Evolutionary conservation across 2,113 vertebrate species (phyloP), one percentile per base, ranked within the genome.

Genomic region (Bungarus multicinctus): DNA sequence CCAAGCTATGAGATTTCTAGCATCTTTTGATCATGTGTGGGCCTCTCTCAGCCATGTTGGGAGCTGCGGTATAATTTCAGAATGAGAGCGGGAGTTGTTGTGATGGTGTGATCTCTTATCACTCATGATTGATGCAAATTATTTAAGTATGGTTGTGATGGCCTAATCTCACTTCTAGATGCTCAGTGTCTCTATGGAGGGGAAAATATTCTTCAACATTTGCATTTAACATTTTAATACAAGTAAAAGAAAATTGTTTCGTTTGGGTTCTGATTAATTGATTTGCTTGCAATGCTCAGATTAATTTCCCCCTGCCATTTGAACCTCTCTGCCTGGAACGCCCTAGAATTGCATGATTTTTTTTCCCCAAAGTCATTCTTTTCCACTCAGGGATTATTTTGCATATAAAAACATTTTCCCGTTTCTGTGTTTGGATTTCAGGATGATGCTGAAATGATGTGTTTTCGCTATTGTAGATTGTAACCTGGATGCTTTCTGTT

Each of bases 371-470:
- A n/a, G 34, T 0, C n/a, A 0, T 47, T 25, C 11, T 23, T 27
- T 92, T 52, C 81, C 87, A 55, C 85, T 91, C 1, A 0, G 53
- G 55, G 85, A 16, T 92, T 14, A 4, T 2, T 25, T 74, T 43
- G 6, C 9, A 18, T 60, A 30, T 16, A 69, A 3, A 12, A 22
- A 14, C 43, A 58, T 7, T 88, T 69, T 86, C 20, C 0, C 52
- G 30, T 60, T 52, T 3, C 4, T 81, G 16, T 2, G 6, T 10
- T 43, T 69, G 22, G 0, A 20, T 58, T 25, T 53, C 45, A 25
- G 43, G 0, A 0, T 85, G 74, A 39, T 39, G 45, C 10, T 60
- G n/a, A 43, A 25, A 43, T 0, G 5, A 4, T 0, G 9, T 22
- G 1, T 64, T 53, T 34, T 43, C 45, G 45, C 86, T 2, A 0